phyloP scores from a whole-genome alignment of 2,113 vertebrate species.

The Mellivora capensis region DNA sequence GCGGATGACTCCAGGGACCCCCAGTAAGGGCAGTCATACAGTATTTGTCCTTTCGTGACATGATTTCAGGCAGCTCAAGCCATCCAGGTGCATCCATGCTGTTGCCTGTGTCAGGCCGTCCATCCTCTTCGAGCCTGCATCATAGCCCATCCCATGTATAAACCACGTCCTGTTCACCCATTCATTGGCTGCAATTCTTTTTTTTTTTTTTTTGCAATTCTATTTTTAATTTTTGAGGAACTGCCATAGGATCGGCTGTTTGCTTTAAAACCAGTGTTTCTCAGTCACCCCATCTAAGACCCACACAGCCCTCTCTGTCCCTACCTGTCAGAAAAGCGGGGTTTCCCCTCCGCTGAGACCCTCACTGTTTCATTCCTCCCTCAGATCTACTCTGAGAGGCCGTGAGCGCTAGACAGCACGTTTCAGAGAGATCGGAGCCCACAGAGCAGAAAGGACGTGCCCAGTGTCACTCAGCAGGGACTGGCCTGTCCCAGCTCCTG shows the following conservation, averaged over 20 bases:
- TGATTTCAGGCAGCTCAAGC: background rate
- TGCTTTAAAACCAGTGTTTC: background rate
- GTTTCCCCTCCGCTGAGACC: background rate
- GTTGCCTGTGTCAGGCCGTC: background rate
- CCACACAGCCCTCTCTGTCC: background rate
- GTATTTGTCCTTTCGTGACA: background rate
- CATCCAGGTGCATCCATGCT: accelerated
- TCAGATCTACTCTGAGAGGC: background rate
- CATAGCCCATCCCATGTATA: accelerated
- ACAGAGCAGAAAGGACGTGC: background rate
- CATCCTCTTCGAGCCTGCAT: background rate
- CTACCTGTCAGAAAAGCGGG: background rate
- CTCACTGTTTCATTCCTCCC: background rate
- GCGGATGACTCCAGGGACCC: too few species aligned
- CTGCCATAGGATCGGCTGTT: background rate
- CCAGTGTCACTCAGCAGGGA: background rate
- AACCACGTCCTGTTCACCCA: background rate
- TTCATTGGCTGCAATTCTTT: background rate
- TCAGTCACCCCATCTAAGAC: background rate
- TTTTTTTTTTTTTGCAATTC: background rate
- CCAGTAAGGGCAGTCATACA: background rate
- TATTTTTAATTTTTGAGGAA: background rate
- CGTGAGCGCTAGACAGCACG: background rate
- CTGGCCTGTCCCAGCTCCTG: background rate
- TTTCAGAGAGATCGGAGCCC: background rate